These are phyloP conservation scores for Saturnia pavonia DNA, from an alignment of 2,888 invertebrate genomes.

Conservation along the genomic window DNA sequence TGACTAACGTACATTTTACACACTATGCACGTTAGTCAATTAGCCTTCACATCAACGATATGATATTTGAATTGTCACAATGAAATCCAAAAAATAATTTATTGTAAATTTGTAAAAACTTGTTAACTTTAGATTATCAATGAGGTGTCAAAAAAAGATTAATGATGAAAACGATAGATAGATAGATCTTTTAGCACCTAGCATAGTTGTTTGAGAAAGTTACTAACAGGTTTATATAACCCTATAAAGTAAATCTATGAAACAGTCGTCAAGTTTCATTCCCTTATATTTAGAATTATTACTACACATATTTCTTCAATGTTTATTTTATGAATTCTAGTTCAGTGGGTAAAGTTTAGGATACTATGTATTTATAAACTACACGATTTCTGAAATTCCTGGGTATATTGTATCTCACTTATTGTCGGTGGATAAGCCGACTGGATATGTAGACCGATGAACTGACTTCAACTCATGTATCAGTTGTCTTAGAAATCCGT, in stretches of 20 bases:
- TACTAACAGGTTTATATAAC: conserved; percentile 19
- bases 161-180: neutral
- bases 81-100: too few relatives aligned
- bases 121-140: neutral
- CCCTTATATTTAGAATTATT: neutral
- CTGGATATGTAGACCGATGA: conserved; percentile 77
- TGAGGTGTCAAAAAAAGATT: neutral
- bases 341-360: conserved; percentile 8
- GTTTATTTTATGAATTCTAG: conserved; percentile 13
- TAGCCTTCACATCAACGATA: too few relatives aligned
- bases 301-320: neutral
- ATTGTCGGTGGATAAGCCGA: conserved; percentile 67
- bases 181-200: conserved; percentile 26
- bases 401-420: conserved; percentile 66
- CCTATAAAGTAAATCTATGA: conserved; percentile 11
- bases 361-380: conserved; percentile 30
- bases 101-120: neutral
- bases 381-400: conserved; percentile 65
- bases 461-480: conserved; percentile 74
- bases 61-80: neutral
- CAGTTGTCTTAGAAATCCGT: conserved; percentile 73
- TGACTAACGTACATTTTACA: too few relatives aligned
- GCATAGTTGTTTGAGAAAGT: conserved; percentile 35
- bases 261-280: neutral
- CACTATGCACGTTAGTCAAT: too few relatives aligned